These are phyloP conservation scores for Psittacula derbiana DNA, from an alignment of 2,797 vertebrate genomes.

Conservation along the genomic window DNA sequence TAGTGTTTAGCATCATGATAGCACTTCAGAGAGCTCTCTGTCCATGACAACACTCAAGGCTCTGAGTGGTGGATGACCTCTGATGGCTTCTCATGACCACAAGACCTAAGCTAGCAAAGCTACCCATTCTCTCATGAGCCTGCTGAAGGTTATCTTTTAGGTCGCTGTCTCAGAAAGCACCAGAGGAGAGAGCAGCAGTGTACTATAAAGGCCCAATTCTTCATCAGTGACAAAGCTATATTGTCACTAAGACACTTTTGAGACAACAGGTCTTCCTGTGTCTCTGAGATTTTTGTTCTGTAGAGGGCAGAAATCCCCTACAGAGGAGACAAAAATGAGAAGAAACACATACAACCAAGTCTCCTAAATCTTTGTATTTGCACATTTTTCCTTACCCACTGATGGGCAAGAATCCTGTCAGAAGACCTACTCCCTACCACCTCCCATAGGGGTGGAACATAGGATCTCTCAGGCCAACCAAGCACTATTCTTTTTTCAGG, in stretches of 20 bases:
- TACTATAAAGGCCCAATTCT: neutral
- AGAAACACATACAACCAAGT: neutral
- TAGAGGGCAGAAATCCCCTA: neutral
- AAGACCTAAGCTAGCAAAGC: neutral
- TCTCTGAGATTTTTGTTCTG: neutral
- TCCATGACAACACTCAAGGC: rapidly evolving
- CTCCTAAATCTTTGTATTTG: neutral
- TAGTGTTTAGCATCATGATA: neutral
- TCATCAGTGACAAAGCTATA: neutral
- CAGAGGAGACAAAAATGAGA: neutral
- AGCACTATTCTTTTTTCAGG: neutral
- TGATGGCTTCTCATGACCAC: neutral
- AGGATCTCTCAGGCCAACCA: neutral
- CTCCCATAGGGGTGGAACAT: neutral
- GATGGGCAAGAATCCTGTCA: neutral
- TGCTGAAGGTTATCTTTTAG: neutral
- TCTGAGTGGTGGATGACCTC: neutral
- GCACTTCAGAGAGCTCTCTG: neutral
- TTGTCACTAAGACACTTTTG: neutral
- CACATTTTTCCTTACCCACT: neutral
- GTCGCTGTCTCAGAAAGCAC: neutral
- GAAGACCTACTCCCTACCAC: neutral
- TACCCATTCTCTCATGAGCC: neutral
- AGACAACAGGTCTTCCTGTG: neutral
- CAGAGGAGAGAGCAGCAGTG: neutral